Percentiles rank a stretch among this genome's conserved stretches.
phyloP scores from a whole-genome alignment of 37 sponge, comb jelly and placozoan species.

The Theonella swinhoei region DNA sequence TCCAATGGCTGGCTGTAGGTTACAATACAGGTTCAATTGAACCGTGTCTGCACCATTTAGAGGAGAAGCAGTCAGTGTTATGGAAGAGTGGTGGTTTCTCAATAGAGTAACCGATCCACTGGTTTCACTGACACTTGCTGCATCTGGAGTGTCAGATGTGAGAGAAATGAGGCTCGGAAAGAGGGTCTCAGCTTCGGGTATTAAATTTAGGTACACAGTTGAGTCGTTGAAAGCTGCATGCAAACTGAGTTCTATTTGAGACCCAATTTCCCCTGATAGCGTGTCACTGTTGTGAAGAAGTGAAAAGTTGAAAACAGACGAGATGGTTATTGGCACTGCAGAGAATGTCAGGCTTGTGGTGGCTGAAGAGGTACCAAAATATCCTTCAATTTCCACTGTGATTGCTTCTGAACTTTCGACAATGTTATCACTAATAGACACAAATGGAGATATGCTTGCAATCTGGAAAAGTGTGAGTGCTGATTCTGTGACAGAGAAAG shows the following conservation, averaged over 20 bases:
- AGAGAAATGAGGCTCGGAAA: constrained; percentile 50
- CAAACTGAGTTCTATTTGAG: constrained; percentile 22
- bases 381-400: constrained; percentile 40
- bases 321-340: constrained; percentile 19
- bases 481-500: constrained; percentile 25
- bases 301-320: constrained; percentile 6
- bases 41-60: neutral
- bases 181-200: constrained; percentile 3
- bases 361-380: constrained; percentile 28
- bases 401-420: constrained; percentile 2
- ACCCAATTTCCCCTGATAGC: constrained; percentile 31
- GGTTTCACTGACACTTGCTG: constrained; percentile 15
- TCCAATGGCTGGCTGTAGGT: constrained; percentile 73
- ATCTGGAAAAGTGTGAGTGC: constrained; percentile 9
- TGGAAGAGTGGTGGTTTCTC: constrained; percentile 39
- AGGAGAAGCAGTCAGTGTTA: constrained; percentile 35
- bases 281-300: constrained; percentile 21
- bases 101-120: constrained; percentile 49
- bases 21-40: constrained; percentile 49
- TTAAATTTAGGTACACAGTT: constrained; percentile 19
- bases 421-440: constrained; percentile 14
- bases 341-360: constrained; percentile 24
- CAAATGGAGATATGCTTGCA: neutral
- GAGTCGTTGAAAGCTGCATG: constrained; percentile 50
- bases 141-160: constrained; percentile 17